Evolutionary conservation across 1,140 invertebrate genomes (phyloP).

Genomic region (Parasteatoda tepidariorum): DNA sequence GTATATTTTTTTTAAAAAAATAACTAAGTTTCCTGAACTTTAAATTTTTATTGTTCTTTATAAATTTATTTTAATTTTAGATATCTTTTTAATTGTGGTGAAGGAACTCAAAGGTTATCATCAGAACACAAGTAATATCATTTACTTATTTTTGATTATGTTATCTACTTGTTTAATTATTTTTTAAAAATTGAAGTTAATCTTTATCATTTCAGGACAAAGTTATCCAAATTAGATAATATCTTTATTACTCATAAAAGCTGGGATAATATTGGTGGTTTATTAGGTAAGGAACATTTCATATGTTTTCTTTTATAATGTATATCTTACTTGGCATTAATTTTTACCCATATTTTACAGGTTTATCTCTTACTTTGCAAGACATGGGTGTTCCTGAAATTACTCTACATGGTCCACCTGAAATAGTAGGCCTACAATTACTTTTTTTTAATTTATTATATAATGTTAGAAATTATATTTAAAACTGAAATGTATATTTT

Average conservation of each 20-base stretch:
- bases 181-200: background rate
- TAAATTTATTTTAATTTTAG: slow-evolving; percentile 13
- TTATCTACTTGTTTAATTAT: background rate
- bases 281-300: slow-evolving; percentile 73
- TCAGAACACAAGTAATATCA: slow-evolving; percentile 80
- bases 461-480: background rate
- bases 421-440: slow-evolving; percentile 7
- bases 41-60: too few species aligned
- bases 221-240: slow-evolving; percentile 82
- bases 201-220: slow-evolving; percentile 70
- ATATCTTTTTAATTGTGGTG: slow-evolving; percentile 89
- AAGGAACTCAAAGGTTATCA: slow-evolving; percentile 87
- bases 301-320: background rate
- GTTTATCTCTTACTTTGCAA: slow-evolving; percentile 84
- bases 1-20: too few species aligned
- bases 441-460: background rate
- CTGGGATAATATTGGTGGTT: slow-evolving; percentile 86
- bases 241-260: slow-evolving; percentile 86
- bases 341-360: slow-evolving; percentile 5
- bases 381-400: slow-evolving; percentile 83
- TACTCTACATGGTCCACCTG: slow-evolving; percentile 83
- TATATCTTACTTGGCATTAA: background rate
- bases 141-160: background rate
- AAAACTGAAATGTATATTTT: background rate
- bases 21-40: too few species aligned